Percentiles rank a stretch among this genome's conserved stretches.
Conservation (phyloP, 2,888 invertebrate genomes). For the Lithophane leautieri region DNA sequence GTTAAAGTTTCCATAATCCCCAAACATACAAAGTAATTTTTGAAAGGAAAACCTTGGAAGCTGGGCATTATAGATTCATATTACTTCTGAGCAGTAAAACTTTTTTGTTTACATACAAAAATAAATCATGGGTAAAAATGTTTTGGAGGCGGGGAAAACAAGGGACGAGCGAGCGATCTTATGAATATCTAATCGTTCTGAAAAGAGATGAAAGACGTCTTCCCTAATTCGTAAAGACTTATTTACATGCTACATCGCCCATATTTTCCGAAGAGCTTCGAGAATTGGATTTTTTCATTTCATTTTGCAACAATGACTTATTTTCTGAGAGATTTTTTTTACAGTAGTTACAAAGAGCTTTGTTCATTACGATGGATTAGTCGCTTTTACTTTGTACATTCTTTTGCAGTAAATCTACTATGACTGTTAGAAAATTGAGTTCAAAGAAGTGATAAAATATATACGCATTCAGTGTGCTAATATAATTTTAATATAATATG, state of each 20-base stretch:
- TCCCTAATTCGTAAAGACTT: slow-evolving; percentile 83
- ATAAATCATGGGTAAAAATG: slow-evolving; percentile 77
- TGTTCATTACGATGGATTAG: slow-evolving; percentile 21
- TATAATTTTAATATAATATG: slow-evolving; percentile 23
- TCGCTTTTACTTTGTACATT: slow-evolving; percentile 33
- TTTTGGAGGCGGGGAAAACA: slow-evolving; percentile 69
- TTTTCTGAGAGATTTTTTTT: slow-evolving; percentile 42
- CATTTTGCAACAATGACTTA: slow-evolving; percentile 46
- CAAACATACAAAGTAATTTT: slow-evolving; percentile 68
- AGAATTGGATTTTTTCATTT: slow-evolving; percentile 52
- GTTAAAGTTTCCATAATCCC: slow-evolving; percentile 56
- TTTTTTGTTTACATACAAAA: slow-evolving; percentile 83
- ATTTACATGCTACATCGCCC: slow-evolving; percentile 78
- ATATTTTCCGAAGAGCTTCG: slow-evolving; percentile 70
- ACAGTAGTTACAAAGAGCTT: slow-evolving; percentile 26
- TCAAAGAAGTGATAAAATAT: slow-evolving; percentile 38
- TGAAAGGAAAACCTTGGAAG: slow-evolving; percentile 51
- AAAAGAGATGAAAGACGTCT: slow-evolving; percentile 84
- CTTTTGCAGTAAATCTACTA: slow-evolving; percentile 29
- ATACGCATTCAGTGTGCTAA: slow-evolving; percentile 13
- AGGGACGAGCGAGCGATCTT: slow-evolving; percentile 76
- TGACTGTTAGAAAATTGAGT: slow-evolving; percentile 20
- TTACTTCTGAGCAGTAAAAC: slow-evolving; percentile 75
- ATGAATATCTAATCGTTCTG: slow-evolving; percentile 86
- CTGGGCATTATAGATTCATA: slow-evolving; percentile 81